Evolutionary conservation across 2,888 invertebrate species (phyloP), one percentile per base, ranked within the genome.

Genomic region (Zygaena filipendulae): DNA sequence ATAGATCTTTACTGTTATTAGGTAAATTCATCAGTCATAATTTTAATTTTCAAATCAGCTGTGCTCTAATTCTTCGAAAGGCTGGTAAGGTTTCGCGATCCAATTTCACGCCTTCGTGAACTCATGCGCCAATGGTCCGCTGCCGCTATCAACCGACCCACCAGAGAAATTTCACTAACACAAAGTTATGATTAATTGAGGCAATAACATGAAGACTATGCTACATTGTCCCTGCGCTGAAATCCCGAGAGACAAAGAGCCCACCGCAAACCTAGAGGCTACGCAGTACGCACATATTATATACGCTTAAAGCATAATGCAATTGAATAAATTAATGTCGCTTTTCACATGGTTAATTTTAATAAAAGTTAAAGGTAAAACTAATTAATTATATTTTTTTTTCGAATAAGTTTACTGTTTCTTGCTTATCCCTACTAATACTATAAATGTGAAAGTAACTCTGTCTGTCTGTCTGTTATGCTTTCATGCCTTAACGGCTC

Each of bases 111-210:
- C 67, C 54, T 68, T 62, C 61, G 47, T 70, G 77, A 62, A 50
- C 70, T 62, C 59, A 60, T 72, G 71, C 72, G 70, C 72, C 66
- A 63, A 59, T 71, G 62, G 68, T 54, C 54, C 49, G n/a, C n/a
- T n/a, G n/a, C n/a, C n/a, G n/a, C n/a, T n/a, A n/a, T n/a, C n/a
- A n/a, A n/a, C 16, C 16, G 7, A 56, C 51, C 56, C 56, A 57
- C 62, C 52, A 54, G 64, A 66, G 69, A 66, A 75, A 75, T 79
- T 74, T 72, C 69, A 71, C 69, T 72, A 69, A 62, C 67, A 62
- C 69, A 64, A 75, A 77, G 59, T 79, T 79, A 70, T 77, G 79
- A 79, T 79, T 77, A 77, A 79, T 77, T 72, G 68, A 57, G 53
- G 68, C 62, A 74, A 75, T 79, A 71, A 67, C 60, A 63, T 57